Base-by-base conservation (phyloP, 1,140 invertebrate genomes). In the Rhyacophila brunnea region DNA sequence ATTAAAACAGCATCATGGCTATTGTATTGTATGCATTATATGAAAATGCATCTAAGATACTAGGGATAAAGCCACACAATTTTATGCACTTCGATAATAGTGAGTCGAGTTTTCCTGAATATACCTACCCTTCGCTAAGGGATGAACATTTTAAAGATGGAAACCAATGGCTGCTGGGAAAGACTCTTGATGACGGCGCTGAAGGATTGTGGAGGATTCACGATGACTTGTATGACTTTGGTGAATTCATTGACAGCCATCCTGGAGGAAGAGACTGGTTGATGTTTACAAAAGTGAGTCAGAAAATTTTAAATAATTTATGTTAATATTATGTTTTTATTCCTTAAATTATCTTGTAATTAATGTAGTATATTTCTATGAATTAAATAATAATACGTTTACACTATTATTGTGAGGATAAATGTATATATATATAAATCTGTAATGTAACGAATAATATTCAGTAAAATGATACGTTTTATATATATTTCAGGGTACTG, bases 221-320 rank as follows among this genome's bases (percentile, higher is more conserved):
- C 62, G 81, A 93, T 71, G 77, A 78, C 36, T 77, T 94, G 1
- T 93, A 93, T 68, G 86, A 93, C 71, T 75, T 94, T 11, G 79
- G 72, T 4, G 72, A 77, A 14, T 94, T 91, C 66, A 71, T 86
- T 0, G 58, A 80, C 0, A 80, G 68, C 13, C 92, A 94, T 80
- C 91, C 91, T n/a, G 92, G 91, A 23, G 91, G 91, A n/a, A 44
- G 71, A 7, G 85, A 89, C 67, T 93, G 90, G 90, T 69, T 93
- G 6, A 67, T 78, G 49, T 50, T 86, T 2, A 89, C 89, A 3
- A 84, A 85, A 73, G 85, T 85, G 68, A 43, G 35, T n/a, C n/a
- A n/a, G n/a, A n/a, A n/a, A n/a, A n/a, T n/a, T n/a, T n/a, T n/a
- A n/a, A n/a, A n/a, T n/a, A n/a, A n/a, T n/a, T n/a, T n/a, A n/a